These are phyloP conservation scores for Camponotus pennsylvanicus DNA, from an alignment of 1,140 invertebrate genomes.

Conservation along the genomic window DNA sequence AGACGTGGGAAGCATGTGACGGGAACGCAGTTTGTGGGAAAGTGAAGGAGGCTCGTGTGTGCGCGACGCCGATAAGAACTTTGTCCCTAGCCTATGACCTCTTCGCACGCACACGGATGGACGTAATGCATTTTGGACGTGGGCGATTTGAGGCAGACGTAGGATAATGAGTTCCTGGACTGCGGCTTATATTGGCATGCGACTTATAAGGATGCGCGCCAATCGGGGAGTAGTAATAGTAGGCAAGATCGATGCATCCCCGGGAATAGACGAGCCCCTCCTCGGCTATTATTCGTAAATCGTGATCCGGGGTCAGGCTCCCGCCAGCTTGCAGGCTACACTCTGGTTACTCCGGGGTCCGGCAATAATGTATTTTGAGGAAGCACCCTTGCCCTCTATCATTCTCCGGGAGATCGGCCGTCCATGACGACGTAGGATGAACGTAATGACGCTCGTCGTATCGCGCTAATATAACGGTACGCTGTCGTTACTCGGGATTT, in stretches of 20 bases:
- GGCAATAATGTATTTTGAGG: conserved; percentile 62
- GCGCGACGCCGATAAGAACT: conserved; percentile 58
- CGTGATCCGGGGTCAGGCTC: conserved; percentile 71
- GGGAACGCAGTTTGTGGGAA: not conserved
- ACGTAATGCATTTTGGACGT: conserved; percentile 62
- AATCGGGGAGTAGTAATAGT: conserved; percentile 58
- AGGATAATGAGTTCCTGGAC: conserved; percentile 72
- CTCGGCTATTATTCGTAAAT: conserved; percentile 72
- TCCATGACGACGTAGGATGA: not conserved
- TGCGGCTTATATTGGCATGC: conserved; percentile 55
- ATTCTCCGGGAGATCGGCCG: conserved; percentile 26
- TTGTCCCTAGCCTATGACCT: conserved; percentile 62
- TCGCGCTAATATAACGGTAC: conserved; percentile 44
- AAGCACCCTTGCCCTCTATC: conserved; percentile 48
- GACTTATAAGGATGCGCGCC: conserved; percentile 72
- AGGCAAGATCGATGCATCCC: conserved; percentile 70
- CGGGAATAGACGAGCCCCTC: conserved; percentile 60
- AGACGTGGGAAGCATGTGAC: not conserved
- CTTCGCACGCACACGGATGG: conserved; percentile 42
- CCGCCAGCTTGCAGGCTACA: conserved; percentile 46
- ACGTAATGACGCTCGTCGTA: conserved; percentile 30
- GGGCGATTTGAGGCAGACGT: conserved; percentile 66
- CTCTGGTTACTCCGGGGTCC: conserved; percentile 61
- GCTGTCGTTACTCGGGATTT: conserved; percentile 11
- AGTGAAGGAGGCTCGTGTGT: conserved; percentile 25